A percentile compares a stretch with the other conserved stretches of the same genome.
Evolutionary conservation across 1,140 invertebrate species (phyloP).

Genomic region (Halictus rubicundus): DNA sequence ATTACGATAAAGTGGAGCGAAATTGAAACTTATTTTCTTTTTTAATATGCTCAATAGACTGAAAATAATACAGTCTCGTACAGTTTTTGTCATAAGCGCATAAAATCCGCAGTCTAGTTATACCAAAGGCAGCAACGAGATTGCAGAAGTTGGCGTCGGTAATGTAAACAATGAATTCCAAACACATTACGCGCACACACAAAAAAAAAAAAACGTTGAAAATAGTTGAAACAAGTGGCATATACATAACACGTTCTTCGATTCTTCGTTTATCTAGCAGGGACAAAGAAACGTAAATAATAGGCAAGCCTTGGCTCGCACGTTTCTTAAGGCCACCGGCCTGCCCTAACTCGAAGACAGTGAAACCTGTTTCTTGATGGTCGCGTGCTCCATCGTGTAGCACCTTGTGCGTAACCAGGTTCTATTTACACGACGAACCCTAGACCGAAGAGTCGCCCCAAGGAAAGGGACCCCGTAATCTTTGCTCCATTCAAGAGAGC

Average conservation of each 20-base stretch:
- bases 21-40: no score
- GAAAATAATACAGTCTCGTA: no score
- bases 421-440: constrained; percentile 55
- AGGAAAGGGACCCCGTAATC: constrained; percentile 51
- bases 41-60: no score
- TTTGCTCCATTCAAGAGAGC: constrained; percentile 51
- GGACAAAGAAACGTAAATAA: constrained; percentile 24
- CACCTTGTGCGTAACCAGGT: constrained; percentile 53
- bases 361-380: constrained; percentile 53
- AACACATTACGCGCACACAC: no score
- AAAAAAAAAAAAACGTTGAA: not conserved
- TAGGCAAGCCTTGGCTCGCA: not conserved
- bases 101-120: no score
- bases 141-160: no score
- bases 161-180: no score
- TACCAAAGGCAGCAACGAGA: no score
- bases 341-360: constrained; percentile 32
- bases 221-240: not conserved
- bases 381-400: constrained; percentile 46
- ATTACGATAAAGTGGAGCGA: no score
- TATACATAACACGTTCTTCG: not conserved
- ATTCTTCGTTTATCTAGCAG: not conserved
- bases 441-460: constrained; percentile 37
- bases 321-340: constrained; percentile 4
- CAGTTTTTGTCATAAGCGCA: no score